Evolutionary conservation across 2,113 vertebrate genomes (phyloP).

Genomic region (Oryzias curvinotus): DNA sequence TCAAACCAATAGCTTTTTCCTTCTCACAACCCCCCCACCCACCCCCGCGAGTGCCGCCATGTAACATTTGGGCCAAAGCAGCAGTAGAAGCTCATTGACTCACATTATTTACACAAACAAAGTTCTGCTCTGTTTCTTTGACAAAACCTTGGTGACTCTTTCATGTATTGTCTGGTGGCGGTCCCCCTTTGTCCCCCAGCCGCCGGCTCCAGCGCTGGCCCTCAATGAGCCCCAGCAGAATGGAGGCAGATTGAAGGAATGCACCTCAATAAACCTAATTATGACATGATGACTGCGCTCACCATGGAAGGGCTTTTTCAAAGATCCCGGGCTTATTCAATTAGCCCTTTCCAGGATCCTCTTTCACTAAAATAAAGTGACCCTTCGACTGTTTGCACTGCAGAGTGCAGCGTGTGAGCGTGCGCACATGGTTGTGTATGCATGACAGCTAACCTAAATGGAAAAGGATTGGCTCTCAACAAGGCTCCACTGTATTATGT

Average conservation of each 20-base stretch:
- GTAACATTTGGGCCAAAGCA: slow-evolving; percentile 81
- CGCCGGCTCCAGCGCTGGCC: slow-evolving; percentile 89
- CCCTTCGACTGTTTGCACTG: slow-evolving; percentile 99
- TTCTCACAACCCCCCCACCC: slow-evolving; percentile 50
- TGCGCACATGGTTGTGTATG: slow-evolving; percentile 29
- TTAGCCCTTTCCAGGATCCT: slow-evolving; percentile 96
- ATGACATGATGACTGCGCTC: slow-evolving; percentile 99
- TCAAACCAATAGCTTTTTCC: slow-evolving; percentile 51
- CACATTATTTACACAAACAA: slow-evolving; percentile 99
- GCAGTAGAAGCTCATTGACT: slow-evolving; percentile 73
- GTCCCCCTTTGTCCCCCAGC: slow-evolving; percentile 97
- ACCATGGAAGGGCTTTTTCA: slow-evolving; percentile 96
- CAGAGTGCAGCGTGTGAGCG: slow-evolving; percentile 81
- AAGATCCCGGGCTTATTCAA: slow-evolving; percentile 98
- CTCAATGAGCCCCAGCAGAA: slow-evolving; percentile 97
- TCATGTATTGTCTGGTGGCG: slow-evolving; percentile 99
- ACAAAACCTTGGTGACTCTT: slow-evolving; percentile 91
- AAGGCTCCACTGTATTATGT: slow-evolving; percentile 76
- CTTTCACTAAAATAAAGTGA: slow-evolving; percentile 98
- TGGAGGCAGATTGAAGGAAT: slow-evolving; percentile 99
- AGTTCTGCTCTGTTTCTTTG: slow-evolving; percentile 97
- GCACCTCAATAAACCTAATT: slow-evolving; percentile 99
- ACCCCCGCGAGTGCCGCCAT: slow-evolving; percentile 59
- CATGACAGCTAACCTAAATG: slow-evolving; percentile 35
- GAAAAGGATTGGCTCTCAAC: slow-evolving; percentile 62